phyloP scores from a whole-genome alignment of 1,140 invertebrate genomes.

The Zaprionus inermis region DNA sequence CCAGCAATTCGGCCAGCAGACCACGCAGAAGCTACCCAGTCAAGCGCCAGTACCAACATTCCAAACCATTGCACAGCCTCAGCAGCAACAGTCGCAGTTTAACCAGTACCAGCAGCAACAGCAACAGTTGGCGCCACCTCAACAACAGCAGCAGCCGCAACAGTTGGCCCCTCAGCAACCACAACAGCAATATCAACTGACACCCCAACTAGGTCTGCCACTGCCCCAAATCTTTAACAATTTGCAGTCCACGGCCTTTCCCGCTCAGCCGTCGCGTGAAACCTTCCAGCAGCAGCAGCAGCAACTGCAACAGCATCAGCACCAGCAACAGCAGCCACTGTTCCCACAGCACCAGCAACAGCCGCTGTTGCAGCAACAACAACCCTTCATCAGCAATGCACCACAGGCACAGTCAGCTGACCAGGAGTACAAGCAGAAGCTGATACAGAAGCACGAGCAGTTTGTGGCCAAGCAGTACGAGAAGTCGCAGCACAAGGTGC shows the following conservation, averaged over 20 bases:
- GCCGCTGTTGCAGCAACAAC: slow-evolving; percentile 83
- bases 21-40: slow-evolving; percentile 74
- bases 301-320: slow-evolving; percentile 83
- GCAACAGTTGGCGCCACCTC: slow-evolving; percentile 38
- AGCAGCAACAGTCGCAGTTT: slow-evolving; percentile 39
- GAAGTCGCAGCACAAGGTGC: slow-evolving; percentile 88
- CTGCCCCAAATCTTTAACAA: slow-evolving; percentile 77
- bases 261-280: slow-evolving; percentile 70
- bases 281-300: slow-evolving; percentile 74
- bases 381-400: slow-evolving; percentile 84
- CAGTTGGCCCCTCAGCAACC: slow-evolving; percentile 75
- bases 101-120: slow-evolving; percentile 43
- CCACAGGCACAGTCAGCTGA: slow-evolving; percentile 85
- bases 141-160: slow-evolving; percentile 66
- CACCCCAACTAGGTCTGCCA: slow-evolving; percentile 69
- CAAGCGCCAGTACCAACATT: slow-evolving; percentile 74
- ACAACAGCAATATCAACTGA: slow-evolving; percentile 64
- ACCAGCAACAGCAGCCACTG: slow-evolving; percentile 69
- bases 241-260: slow-evolving; percentile 78
- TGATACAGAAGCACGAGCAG: slow-evolving; percentile 89
- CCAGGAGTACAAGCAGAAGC: slow-evolving; percentile 85
- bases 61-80: slow-evolving; percentile 55
- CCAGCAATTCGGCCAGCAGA: slow-evolving; percentile 72
- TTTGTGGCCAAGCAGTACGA: slow-evolving; percentile 89
- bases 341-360: slow-evolving; percentile 83